Conservation (phyloP, 1,140 invertebrate genomes). For the Triops cancriformis region DNA sequence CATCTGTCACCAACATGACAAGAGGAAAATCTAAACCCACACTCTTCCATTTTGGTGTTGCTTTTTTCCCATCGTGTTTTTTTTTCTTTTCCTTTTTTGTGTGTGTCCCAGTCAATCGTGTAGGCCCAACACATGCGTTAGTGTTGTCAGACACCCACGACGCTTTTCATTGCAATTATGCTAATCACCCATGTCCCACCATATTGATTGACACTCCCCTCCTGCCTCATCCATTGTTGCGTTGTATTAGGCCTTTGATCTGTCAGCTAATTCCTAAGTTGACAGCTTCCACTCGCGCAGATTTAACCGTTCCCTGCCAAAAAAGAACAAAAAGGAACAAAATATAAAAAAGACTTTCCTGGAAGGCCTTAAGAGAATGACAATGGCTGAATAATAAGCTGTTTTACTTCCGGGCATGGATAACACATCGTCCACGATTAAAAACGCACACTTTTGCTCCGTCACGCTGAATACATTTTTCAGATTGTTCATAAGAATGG, state of each 20-base stretch:
- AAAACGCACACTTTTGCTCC: no score
- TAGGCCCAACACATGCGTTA: neutral
- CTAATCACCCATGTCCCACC: neutral
- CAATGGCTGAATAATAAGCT: no score
- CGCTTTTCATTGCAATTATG: conserved; percentile 14
- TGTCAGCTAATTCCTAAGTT: conserved; percentile 3
- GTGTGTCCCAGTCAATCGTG: neutral
- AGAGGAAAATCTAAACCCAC: neutral
- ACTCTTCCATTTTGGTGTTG: neutral
- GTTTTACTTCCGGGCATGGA: no score
- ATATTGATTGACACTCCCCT: neutral
- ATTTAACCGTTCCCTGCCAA: neutral
- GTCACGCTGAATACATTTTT: no score
- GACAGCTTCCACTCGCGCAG: neutral
- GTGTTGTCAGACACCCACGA: conserved; percentile 8
- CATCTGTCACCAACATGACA: conserved; percentile 5
- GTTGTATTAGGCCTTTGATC: neutral
- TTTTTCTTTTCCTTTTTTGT: neutral
- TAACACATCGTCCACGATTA: no score
- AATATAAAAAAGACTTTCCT: no score
- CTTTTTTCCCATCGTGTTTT: neutral
- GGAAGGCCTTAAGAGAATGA: no score
- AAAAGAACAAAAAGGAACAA: no score
- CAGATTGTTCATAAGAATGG: no score
- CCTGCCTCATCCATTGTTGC: neutral